These are phyloP conservation scores for Echinometra lucunter DNA, from an alignment of 53 echinoderm and acorn worm genomes.

Conservation along the genomic window DNA sequence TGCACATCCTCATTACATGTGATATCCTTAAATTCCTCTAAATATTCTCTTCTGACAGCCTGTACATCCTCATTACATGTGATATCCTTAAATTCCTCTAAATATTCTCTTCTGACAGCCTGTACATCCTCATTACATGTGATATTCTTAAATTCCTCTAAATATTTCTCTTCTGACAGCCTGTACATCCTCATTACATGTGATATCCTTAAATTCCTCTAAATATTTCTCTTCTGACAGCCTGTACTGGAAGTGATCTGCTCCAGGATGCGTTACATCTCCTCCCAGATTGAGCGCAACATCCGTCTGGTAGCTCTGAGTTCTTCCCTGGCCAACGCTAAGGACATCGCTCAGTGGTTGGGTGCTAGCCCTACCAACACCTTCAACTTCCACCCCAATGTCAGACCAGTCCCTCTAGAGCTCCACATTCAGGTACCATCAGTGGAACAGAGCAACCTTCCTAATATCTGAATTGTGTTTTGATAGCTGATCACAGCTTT, in stretches of 20 bases:
- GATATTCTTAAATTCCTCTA: too few species aligned
- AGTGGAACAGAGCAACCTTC: not conserved
- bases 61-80: too few species aligned
- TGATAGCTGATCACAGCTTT: too few species aligned
- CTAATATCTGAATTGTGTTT: not conserved
- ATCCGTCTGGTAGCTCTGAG: conserved; percentile 97
- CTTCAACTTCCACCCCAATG: conserved; percentile 99
- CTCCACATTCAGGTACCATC: conserved; percentile 92
- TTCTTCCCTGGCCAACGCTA: conserved; percentile 96
- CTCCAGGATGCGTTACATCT: conserved; percentile 99
- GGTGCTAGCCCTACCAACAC: conserved; percentile 96
- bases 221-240: conserved; percentile 46
- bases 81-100: too few species aligned
- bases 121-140: too few species aligned
- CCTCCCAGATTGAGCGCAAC: conserved; percentile 98
- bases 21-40: too few species aligned
- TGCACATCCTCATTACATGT: too few species aligned
- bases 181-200: too few species aligned
- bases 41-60: too few species aligned
- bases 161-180: too few species aligned
- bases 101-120: too few species aligned
- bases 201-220: too few species aligned
- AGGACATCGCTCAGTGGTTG: conserved; percentile 97
- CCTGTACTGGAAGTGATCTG: conserved; percentile 98
- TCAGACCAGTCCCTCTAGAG: conserved; percentile 94